Percentiles rank a stretch among this genome's conserved stretches.
phyloP scores from a whole-genome alignment of 2,888 invertebrate species.

The Cheilosia urbana region DNA sequence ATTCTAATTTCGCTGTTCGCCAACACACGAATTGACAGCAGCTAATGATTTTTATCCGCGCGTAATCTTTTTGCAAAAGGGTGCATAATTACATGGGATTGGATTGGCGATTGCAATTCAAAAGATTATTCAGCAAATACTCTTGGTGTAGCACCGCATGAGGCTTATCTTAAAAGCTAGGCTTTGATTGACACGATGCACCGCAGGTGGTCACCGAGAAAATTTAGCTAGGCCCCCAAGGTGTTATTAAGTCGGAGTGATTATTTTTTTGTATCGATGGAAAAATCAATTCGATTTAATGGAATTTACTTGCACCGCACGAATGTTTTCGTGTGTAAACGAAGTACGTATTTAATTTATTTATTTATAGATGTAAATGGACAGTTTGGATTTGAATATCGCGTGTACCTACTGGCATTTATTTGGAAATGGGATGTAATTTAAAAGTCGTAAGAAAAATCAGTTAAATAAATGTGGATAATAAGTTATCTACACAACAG shows the following conservation, averaged over 20 bases:
- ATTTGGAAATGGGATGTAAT: no score
- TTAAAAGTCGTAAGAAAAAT: no score
- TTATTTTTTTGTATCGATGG: conserved; percentile 20
- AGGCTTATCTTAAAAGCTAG: conserved; percentile 23
- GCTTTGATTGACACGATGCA: conserved; percentile 25
- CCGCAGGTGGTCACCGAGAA: conserved; percentile 54
- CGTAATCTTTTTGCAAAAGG: conserved; percentile 69
- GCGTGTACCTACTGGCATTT: no score
- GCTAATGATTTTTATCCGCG: conserved; percentile 68
- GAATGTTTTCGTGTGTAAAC: neutral
- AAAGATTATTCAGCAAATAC: conserved; percentile 23
- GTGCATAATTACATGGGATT: conserved; percentile 63
- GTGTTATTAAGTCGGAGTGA: conserved; percentile 13
- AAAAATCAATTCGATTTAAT: conserved; percentile 39
- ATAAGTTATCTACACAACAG: no score
- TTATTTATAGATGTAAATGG: neutral
- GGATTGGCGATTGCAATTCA: conserved; percentile 7
- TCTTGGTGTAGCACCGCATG: conserved; percentile 19
- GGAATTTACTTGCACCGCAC: conserved; percentile 13
- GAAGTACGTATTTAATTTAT: neutral
- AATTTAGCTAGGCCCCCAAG: conserved; percentile 23
- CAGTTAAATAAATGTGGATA: no score
- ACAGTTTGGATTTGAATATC: neutral
- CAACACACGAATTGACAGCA: conserved; percentile 65
- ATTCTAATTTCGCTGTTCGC: conserved; percentile 51